Evolutionary conservation across 2,797 vertebrate genomes (phyloP), one percentile per base, ranked within the genome.

Genomic region (Enteromius thamalakanensis): DNA sequence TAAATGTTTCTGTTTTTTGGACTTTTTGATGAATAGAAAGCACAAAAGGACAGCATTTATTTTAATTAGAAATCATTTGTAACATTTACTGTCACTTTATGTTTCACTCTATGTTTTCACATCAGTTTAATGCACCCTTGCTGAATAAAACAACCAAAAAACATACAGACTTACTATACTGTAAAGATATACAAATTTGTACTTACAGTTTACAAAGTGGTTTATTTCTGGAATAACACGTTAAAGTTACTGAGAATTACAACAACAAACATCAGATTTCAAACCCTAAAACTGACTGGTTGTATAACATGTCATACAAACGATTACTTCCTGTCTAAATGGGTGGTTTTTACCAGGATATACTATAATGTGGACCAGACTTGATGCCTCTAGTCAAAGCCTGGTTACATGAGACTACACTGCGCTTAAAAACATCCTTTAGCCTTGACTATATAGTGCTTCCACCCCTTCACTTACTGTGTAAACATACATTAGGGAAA

Each of bases 401-500:
- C 34, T 76, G 34, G 37, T 5, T 55, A 55, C 32, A 34, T 15
- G 11, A 37, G 29, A 37, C 47, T 34, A 55, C 19, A 34, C 6
- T 12, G 75, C 19, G 23, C 55, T 42, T 47, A 77, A 42, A 77
- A 64, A 75, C 32, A 37, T 32, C 47, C 21, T 75, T 72, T 29
- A 51, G 15, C 26, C 9, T 11, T 34, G 19, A 74, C 49, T n/a
- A n/a, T 55, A 55, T 12, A 55, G 32, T 4, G 1, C 3, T 1
- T 58, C 34, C 7, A 40, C 40, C 5, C 19, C 26, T n/a, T n/a
- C 37, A 2, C 29, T 58, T 58, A 58, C 12, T 7, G 26, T 23
- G 51, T 58, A 51, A 67, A 67, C 37, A 32, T 53, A 51, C 6
- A 51, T 15, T 11, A 42, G 3, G 45, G 11, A 51, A 47, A 65